Evolutionary conservation across 2,888 invertebrate genomes (phyloP).

Genomic region (Melieria picta): DNA sequence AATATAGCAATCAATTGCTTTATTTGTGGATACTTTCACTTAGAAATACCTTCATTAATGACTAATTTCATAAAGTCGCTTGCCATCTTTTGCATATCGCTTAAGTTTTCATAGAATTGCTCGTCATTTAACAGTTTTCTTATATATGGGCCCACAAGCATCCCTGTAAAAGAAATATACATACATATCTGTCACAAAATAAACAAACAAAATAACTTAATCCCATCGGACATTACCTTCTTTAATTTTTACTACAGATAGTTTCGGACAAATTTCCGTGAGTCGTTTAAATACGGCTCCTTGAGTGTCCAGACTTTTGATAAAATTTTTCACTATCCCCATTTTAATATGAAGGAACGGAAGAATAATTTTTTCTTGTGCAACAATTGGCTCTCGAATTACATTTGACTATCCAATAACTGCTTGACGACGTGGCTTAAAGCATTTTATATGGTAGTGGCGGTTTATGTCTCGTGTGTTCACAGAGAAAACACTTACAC

Average conservation of each 20-base stretch:
- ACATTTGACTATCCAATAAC: background rate
- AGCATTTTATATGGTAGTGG: background rate
- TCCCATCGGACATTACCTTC: background rate
- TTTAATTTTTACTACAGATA: background rate
- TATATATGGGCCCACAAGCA: background rate
- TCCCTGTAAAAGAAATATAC: background rate
- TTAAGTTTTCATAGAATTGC: background rate
- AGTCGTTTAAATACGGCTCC: background rate
- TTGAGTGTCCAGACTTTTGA: background rate
- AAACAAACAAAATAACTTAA: too few species aligned
- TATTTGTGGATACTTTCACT: too few species aligned
- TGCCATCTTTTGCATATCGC: constrained; percentile 3
- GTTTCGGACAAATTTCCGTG: background rate
- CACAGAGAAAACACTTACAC: background rate
- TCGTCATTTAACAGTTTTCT: background rate
- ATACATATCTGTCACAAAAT: too few species aligned
- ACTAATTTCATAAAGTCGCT: background rate
- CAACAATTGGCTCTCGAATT: background rate
- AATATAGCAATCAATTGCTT: too few species aligned
- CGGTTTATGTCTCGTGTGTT: background rate
- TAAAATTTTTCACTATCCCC: constrained; percentile 1
- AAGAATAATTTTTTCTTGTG: background rate
- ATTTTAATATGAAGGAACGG: background rate
- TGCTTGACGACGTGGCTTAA: background rate
- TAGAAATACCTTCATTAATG: background rate